These are phyloP conservation scores for Pelvicachromis taeniatus DNA, from an alignment of 2,113 vertebrate genomes.

Conservation along the genomic window DNA sequence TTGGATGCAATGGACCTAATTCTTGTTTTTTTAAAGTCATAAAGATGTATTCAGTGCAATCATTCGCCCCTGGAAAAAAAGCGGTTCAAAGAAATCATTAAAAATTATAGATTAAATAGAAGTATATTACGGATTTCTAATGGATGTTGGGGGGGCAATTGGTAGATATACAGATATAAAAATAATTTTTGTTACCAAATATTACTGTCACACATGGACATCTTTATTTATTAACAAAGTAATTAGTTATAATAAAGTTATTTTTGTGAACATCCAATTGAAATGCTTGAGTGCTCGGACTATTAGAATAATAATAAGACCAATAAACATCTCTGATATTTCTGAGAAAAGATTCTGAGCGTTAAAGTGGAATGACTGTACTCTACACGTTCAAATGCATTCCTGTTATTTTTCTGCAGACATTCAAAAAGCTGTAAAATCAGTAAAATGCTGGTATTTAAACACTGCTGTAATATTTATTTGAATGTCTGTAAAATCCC, in stretches of 20 bases:
- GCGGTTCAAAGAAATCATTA: not conserved
- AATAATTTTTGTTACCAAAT: not conserved
- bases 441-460: accelerated
- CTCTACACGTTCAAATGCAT: not conserved
- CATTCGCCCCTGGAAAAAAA: not conserved
- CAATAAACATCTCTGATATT: not conserved
- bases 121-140: not conserved
- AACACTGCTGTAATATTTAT: not conserved
- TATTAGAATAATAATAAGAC: accelerated
- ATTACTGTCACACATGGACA: not conserved
- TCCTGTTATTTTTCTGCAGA: not conserved
- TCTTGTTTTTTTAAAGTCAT: not conserved
- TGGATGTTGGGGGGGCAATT: accelerated
- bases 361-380: not conserved
- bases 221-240: not conserved
- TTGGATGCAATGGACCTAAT: not conserved
- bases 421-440: not conserved
- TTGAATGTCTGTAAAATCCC: not conserved
- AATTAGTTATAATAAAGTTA: not conserved
- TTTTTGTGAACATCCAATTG: not conserved
- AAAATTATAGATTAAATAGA: not conserved
- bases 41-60: not conserved
- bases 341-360: not conserved
- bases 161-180: not conserved
- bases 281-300: not conserved